Base-by-base conservation (phyloP, 2,113 vertebrate genomes). In the Pogona vitticeps region DNA sequence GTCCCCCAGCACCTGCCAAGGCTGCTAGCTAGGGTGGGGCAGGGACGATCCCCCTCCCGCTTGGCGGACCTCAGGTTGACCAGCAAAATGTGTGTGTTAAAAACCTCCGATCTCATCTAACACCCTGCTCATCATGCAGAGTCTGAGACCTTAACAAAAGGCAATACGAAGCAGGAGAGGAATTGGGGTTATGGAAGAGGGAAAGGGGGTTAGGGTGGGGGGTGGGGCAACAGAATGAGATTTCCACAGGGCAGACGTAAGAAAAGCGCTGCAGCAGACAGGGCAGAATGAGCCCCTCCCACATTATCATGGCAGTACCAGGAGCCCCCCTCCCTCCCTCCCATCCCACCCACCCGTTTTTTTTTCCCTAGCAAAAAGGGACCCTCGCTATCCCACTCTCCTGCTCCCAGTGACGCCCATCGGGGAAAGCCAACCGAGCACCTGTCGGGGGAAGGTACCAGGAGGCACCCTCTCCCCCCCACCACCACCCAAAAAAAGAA, bases 11-110 rank as follows among this genome's bases (percentile, higher is more conserved):
- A 63, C 46, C 77, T 75, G 77, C 59, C 56, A 26, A 8, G 23
- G 20, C n/a, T n/a, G 15, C 31, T n/a, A 14, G 65, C 21, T 2
- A 76, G 71, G 85, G 85, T 82, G 85, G 71, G 79, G 79, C 79
- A 67, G 31, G 56, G 40, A 72, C 36, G 70, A 52, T n/a, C 65
- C 68, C 46, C 70, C 23, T 75, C 70, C 28, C 58, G 20, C 70
- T 52, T 52, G 12, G 15, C 7, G 3, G 71, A 67, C 59, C 83
- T 52, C 65, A 67, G 13, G 38, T 23, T 70, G 85, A 65, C 71
- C 67, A 40, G 36, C 21, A 70, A 67, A 76, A 56, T 18, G 31
- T 12, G 38, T 2, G 7, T 23, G 15, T 40, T 26, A 46, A 2
- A 10, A 52, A 38, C 56, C 70, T 75, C 71, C 73, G 68, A 65